Evolutionary conservation across 2,888 invertebrate genomes (phyloP).

Genomic region (Lithosia quadra): DNA sequence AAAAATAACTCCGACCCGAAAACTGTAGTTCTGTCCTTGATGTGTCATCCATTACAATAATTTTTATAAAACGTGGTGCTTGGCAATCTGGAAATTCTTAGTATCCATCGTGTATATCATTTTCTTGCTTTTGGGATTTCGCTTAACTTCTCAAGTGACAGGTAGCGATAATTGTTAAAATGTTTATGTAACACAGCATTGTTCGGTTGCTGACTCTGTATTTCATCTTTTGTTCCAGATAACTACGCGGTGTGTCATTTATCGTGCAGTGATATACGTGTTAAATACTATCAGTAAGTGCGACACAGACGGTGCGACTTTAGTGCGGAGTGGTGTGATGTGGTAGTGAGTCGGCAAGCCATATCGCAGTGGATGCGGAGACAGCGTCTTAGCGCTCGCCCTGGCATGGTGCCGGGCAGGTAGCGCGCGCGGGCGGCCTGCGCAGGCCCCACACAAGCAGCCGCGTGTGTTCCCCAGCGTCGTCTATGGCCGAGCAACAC

Average conservation of each 20-base stretch:
- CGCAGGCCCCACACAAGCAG: constrained; percentile 86
- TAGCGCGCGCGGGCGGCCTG: constrained; percentile 87
- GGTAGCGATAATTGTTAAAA: constrained; percentile 75
- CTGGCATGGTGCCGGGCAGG: constrained; percentile 87
- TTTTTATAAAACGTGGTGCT: constrained; percentile 74
- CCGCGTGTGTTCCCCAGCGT: constrained; percentile 91
- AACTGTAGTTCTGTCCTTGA: constrained; percentile 79
- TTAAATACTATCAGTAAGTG: constrained; percentile 56
- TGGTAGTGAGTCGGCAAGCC: constrained; percentile 59
- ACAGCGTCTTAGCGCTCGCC: constrained; percentile 77
- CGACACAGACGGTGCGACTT: constrained; percentile 52
- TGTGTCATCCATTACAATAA: constrained; percentile 83
- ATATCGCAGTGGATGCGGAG: constrained; percentile 75
- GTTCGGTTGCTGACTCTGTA: constrained; percentile 75
- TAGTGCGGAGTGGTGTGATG: constrained; percentile 63
- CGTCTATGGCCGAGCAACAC: constrained; percentile 97
- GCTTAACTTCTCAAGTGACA: constrained; percentile 62
- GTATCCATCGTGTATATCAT: constrained; percentile 39
- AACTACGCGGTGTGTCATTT: constrained; percentile 67
- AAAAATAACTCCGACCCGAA: constrained; percentile 75
- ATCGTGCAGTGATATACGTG: constrained; percentile 54
- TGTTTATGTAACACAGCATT: constrained; percentile 85
- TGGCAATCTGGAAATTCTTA: constrained; percentile 49
- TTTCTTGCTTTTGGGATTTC: constrained; percentile 21
- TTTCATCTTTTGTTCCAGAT: constrained; percentile 83